Percentiles rank a stretch among this genome's conserved stretches.
phyloP scores from a whole-genome alignment of 2,888 invertebrate species.

The Oxyteleia sp. region DNA sequence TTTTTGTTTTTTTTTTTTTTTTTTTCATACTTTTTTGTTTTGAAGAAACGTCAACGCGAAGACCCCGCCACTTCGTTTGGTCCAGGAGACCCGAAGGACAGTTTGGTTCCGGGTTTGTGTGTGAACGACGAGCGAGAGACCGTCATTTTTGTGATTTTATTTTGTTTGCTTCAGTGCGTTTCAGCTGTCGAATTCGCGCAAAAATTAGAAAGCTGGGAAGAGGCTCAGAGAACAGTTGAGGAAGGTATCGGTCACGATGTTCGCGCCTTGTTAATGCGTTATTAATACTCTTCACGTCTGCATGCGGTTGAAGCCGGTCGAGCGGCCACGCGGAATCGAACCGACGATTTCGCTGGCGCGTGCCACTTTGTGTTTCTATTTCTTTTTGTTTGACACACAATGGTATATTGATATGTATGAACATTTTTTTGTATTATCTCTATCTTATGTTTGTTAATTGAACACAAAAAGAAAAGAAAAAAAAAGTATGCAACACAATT shows the following conservation, averaged over 20 bases:
- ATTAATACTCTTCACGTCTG: slow-evolving; percentile 14
- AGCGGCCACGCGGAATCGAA: neutral
- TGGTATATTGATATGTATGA: neutral
- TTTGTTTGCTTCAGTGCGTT: slow-evolving; percentile 19
- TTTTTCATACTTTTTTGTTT: slow-evolving; percentile 13
- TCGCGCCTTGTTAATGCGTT: slow-evolving; percentile 1
- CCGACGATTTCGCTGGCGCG: neutral
- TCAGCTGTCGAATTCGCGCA: slow-evolving; percentile 22
- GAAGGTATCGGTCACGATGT: slow-evolving; percentile 25
- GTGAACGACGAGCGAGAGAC: slow-evolving; percentile 15
- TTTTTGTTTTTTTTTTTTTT: slow-evolving; percentile 1
- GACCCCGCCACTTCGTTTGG: neutral
- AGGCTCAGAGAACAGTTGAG: slow-evolving; percentile 25
- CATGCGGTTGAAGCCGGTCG: slow-evolving; percentile 5
- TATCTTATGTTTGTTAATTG: slow-evolving; percentile 28
- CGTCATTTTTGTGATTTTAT: too few relatives aligned
- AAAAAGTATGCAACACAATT: slow-evolving; percentile 76
- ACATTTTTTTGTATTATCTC: neutral
- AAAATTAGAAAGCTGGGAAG: slow-evolving; percentile 23
- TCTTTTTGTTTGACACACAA: slow-evolving; percentile 10
- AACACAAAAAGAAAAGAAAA: slow-evolving; percentile 45
- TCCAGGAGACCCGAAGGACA: neutral
- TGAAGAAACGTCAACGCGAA: slow-evolving; percentile 6
- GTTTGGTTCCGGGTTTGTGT: slow-evolving; percentile 21
- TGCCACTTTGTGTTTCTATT: neutral